phyloP scores from a whole-genome alignment of 2,888 invertebrate genomes.

The Anorthoa munda region DNA sequence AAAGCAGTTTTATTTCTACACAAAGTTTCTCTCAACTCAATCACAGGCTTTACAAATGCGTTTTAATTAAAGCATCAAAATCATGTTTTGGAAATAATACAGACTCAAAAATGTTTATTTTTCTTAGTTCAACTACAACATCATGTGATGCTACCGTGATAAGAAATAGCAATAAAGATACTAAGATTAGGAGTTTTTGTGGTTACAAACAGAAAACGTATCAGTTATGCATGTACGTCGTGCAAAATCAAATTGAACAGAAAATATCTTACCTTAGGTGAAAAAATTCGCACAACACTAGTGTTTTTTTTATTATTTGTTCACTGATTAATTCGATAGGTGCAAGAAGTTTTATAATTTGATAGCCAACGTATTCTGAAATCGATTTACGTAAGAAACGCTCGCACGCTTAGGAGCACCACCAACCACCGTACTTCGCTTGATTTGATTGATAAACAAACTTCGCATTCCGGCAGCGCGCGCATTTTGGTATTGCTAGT shows the following conservation, averaged over 20 bases:
- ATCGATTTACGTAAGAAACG: slow-evolving; percentile 77
- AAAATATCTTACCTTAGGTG: slow-evolving; percentile 58
- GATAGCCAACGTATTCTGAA: slow-evolving; percentile 50
- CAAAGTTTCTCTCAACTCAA: not conserved
- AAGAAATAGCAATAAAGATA: not conserved
- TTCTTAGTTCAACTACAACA: not conserved
- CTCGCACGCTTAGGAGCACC: slow-evolving; percentile 72
- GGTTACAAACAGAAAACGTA: not conserved
- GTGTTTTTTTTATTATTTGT: slow-evolving; percentile 18
- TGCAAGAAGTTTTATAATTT: slow-evolving; percentile 29
- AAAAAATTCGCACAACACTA: slow-evolving; percentile 57
- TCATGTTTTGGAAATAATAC: not conserved
- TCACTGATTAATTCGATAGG: slow-evolving; percentile 31
- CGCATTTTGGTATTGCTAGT: slow-evolving; percentile 82
- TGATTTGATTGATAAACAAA: slow-evolving; percentile 89
- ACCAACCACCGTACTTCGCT: slow-evolving; percentile 75
- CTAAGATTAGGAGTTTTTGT: not conserved
- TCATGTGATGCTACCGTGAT: not conserved
- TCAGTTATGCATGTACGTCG: not conserved
- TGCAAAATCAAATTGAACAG: slow-evolving; percentile 11
- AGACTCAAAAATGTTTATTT: no score
- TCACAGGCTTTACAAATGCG: not conserved
- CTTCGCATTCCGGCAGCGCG: slow-evolving; percentile 86
- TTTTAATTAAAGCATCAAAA: not conserved
- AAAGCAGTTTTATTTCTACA: not conserved